A percentile compares a stretch with the other conserved stretches of the same genome.
phyloP scores from a whole-genome alignment of 2,888 invertebrate genomes.

The Drosophila seclusa region DNA sequence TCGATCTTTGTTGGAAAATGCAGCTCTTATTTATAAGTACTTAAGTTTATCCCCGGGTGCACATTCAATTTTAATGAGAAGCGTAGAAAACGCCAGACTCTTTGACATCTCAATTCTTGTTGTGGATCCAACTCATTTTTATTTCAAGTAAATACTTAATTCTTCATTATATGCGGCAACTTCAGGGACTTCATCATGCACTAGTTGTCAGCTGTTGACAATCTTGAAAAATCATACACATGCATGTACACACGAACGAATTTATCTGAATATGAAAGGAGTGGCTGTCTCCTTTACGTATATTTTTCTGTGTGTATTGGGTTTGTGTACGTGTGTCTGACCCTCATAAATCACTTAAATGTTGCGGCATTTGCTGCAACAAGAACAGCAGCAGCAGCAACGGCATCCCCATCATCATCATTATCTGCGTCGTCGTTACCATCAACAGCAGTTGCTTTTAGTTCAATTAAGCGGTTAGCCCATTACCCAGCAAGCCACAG shows the following conservation, averaged over 20 bases:
- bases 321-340: constrained; percentile 21
- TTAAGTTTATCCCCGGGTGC: not conserved
- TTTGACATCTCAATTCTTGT: not conserved
- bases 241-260: constrained; percentile 1
- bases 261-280: constrained; percentile 19
- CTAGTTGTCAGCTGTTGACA: constrained; percentile 64
- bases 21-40: not conserved
- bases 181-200: constrained; percentile 37
- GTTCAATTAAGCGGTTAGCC: constrained; percentile 67
- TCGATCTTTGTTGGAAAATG: not conserved
- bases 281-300: constrained; percentile 2
- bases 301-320: not conserved
- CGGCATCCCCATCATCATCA: constrained; percentile 15
- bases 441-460: constrained; percentile 55
- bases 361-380: constrained; percentile 48
- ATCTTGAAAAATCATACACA: constrained; percentile 66
- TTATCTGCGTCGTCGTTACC: constrained; percentile 13
- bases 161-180: constrained; percentile 1
- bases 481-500: constrained; percentile 19
- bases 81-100: not conserved
- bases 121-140: not conserved
- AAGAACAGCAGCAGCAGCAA: constrained; percentile 10
- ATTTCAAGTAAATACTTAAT: constrained; percentile 5
- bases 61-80: not conserved
- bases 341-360: constrained; percentile 73